Base-by-base conservation (phyloP, 2,888 invertebrate genomes). In the Xylophagus ater region DNA sequence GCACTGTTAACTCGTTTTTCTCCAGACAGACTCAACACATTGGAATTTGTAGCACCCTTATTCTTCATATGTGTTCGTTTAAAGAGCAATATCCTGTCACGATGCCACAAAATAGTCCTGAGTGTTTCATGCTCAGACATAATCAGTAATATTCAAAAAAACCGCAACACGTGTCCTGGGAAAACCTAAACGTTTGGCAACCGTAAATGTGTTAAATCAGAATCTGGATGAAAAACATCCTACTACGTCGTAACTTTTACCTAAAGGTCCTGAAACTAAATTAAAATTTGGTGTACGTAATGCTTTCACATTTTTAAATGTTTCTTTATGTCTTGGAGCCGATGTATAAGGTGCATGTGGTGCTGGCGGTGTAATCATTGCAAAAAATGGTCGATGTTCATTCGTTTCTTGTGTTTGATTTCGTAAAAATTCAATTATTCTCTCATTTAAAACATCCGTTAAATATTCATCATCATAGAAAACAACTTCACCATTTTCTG, bases 321-420 rank as follows among this genome's bases (percentile, higher is more conserved):
- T 58, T 34, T 72, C 70, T 23, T 61, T 57, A 58, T 90, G 86
- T 25, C 87, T 69, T 0, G 72, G 69, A 2, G 87, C 88, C 4
- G 92, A 81, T 1, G 78, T 85, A 58, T 83, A 89, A 0, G 93
- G 92, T 30, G 76, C 78, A 62, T 93, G 93, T 3, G 85, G 80
- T 0, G 92, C 86, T 18, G 92, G 92, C 0, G 88, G 81, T 0
- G 89, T 76, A n/a, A 90, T 53, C 50, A 87, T 76, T 76, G 88
- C 84, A 41, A 93, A 75, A 59, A 93, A 89, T 1, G 82, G 81
- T 12, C n/a, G n/a, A n/a, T 56, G 47, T 1, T 55, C 42, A 8
- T 44, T 23, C 0, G 57, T 57, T 34, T 53, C 51, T 6, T 34
- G 38, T 4, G 33, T 8, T 14, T 35, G 34, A 2, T 36, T 34